Evolutionary conservation across 2,797 vertebrate species (phyloP).

Genomic region (Molothrus aeneus): DNA sequence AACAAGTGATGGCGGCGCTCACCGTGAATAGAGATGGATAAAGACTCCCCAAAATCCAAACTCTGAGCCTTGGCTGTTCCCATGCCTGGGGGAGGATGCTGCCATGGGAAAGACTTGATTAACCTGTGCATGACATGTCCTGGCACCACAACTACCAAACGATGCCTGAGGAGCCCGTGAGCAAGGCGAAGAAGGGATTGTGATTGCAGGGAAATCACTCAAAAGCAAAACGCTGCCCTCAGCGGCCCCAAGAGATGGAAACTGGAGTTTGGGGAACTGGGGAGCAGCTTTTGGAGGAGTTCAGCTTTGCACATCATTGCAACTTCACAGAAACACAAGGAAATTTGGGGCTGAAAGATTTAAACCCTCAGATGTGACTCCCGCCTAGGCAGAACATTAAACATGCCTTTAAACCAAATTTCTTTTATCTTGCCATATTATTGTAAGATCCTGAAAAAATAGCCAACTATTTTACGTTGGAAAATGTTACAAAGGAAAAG

Average conservation of each 20-base stretch:
- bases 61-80: background rate
- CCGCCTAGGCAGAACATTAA: background rate
- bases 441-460: background rate
- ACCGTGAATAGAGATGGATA: accelerated
- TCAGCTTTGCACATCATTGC: accelerated
- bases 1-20: background rate
- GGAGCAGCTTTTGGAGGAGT: background rate
- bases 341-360: background rate
- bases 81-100: background rate
- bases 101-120: accelerated
- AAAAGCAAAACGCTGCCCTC: background rate
- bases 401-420: background rate
- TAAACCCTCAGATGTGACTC: accelerated
- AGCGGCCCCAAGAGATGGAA: background rate
- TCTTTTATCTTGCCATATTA: background rate
- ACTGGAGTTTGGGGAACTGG: background rate
- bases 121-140: background rate
- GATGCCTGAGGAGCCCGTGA: accelerated
- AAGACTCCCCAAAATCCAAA: background rate
- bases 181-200: background rate
- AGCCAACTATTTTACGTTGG: background rate
- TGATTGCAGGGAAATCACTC: background rate
- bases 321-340: background rate
- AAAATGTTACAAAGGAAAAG: background rate
- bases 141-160: background rate